Conservation (phyloP, 1,140 invertebrate genomes). For the Drosophila obscura region DNA sequence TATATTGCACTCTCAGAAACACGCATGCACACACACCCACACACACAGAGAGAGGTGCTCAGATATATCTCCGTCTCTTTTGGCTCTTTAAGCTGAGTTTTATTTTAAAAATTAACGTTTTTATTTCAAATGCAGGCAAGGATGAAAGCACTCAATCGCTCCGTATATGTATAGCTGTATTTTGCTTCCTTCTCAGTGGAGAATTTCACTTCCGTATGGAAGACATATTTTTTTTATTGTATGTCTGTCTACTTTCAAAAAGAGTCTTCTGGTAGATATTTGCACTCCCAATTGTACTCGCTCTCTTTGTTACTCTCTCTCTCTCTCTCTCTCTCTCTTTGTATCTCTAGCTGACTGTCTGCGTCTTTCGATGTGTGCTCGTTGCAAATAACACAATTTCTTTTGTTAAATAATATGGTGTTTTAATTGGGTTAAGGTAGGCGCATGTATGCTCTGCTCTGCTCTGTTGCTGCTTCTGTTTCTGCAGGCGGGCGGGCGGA, state of each 20-base stretch:
- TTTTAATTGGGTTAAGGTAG: conserved; percentile 84
- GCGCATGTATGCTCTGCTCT: conserved; percentile 60
- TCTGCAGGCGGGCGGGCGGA: conserved; percentile 2
- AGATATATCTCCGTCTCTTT: conserved; percentile 28
- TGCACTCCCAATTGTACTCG: conserved; percentile 51
- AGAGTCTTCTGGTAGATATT: conserved; percentile 57
- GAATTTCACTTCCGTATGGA: conserved; percentile 78
- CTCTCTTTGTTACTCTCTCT: conserved; percentile 17
- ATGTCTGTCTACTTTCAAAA: conserved; percentile 66
- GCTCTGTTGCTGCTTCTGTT: conserved; percentile 41
- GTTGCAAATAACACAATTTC: conserved; percentile 80
- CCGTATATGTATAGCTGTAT: conserved; percentile 37
- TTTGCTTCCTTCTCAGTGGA: conserved; percentile 53
- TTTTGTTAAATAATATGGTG: conserved; percentile 83
- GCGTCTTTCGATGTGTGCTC: conserved; percentile 42
- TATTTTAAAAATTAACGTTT: conserved; percentile 15
- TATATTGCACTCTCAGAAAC: conserved; percentile 27
- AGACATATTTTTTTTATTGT: conserved; percentile 47
- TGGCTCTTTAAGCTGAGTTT: conserved; percentile 45
- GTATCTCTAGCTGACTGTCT: conserved; percentile 27
- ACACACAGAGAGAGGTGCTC: conserved; percentile 4
- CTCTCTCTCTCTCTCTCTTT: conserved; percentile 18
- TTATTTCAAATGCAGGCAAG: conserved; percentile 53
- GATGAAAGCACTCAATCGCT: conserved; percentile 13
- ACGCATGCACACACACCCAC: conserved; percentile 22